phyloP scores from a whole-genome alignment of 2,888 invertebrate species.

The Dicyrtomina minuta region DNA sequence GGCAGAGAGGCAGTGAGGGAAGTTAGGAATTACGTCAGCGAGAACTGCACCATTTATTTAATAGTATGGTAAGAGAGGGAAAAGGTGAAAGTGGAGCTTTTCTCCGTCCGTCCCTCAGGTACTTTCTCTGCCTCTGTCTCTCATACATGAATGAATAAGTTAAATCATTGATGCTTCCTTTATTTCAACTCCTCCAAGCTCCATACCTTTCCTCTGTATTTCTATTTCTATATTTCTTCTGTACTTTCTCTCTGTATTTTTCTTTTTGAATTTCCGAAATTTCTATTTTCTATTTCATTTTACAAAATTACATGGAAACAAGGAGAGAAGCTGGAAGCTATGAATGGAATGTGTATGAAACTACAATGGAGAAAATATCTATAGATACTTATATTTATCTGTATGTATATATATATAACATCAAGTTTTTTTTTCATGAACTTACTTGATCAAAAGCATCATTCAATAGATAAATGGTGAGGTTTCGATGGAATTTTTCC shows the following conservation, averaged over 20 bases:
- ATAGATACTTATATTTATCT: too few relatives aligned
- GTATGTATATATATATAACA: too few relatives aligned
- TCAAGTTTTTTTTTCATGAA: not conserved
- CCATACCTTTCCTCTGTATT: not conserved
- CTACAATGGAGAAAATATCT: not conserved
- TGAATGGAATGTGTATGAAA: not conserved
- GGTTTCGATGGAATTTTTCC: conserved; percentile 1
- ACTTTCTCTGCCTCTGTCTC: too few relatives aligned
- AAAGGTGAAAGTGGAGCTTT: not conserved
- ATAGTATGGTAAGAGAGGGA: not conserved
- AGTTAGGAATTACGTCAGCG: conserved; percentile 8
- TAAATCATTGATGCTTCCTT: not conserved
- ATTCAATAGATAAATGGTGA: conserved; percentile 19
- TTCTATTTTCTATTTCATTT: too few relatives aligned
- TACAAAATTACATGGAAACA: not conserved
- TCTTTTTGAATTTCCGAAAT: too few relatives aligned
- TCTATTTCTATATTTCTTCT: too few relatives aligned
- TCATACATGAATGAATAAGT: not conserved
- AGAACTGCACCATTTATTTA: conserved; percentile 22
- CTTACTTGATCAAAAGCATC: conserved; percentile 31
- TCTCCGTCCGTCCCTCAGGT: not conserved
- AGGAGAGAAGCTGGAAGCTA: not conserved
- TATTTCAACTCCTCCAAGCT: not conserved
- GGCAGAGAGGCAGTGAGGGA: not conserved
- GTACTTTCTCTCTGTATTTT: not conserved